Evolutionary conservation across 92 coral and sea anemone species (phyloP).

Genomic region (Isaurus tuberculatus): DNA sequence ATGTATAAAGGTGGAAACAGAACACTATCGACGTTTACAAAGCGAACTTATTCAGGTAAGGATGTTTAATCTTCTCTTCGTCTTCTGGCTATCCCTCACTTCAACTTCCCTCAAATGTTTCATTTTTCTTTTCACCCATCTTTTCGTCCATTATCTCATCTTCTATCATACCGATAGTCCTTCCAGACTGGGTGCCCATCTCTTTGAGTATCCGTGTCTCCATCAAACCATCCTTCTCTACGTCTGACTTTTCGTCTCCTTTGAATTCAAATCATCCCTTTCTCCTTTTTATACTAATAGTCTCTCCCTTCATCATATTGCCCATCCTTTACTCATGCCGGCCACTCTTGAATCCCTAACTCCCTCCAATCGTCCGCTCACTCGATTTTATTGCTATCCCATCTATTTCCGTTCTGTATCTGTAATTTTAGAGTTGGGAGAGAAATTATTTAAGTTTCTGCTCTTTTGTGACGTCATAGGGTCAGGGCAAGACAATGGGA

Average conservation of each 20-base stretch:
- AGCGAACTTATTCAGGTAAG: slow-evolving; percentile 80
- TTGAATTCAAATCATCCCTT: too few relatives aligned
- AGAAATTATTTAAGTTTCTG: neutral
- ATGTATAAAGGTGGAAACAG: slow-evolving; percentile 94
- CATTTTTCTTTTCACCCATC: neutral
- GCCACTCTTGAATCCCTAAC: neutral
- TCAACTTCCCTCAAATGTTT: neutral
- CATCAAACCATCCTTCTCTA: neutral
- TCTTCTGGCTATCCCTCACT: neutral
- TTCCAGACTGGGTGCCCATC: neutral
- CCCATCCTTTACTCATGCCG: neutral
- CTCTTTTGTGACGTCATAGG: slow-evolving; percentile 53
- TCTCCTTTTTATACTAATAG: neutral
- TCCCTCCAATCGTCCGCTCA: too few relatives aligned
- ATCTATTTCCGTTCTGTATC: neutral
- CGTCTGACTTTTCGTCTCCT: too few relatives aligned
- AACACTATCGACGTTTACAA: slow-evolving; percentile 92
- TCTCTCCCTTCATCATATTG: neutral
- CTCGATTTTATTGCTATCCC: too few relatives aligned
- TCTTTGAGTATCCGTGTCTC: too few relatives aligned
- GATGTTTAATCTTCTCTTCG: neutral
- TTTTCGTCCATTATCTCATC: neutral
- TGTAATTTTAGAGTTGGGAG: neutral
- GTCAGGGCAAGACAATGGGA: slow-evolving; percentile 96
- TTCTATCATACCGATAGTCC: too few relatives aligned